phyloP scores from a whole-genome alignment of 2,113 vertebrate genomes.

The Danionella cerebrum region DNA sequence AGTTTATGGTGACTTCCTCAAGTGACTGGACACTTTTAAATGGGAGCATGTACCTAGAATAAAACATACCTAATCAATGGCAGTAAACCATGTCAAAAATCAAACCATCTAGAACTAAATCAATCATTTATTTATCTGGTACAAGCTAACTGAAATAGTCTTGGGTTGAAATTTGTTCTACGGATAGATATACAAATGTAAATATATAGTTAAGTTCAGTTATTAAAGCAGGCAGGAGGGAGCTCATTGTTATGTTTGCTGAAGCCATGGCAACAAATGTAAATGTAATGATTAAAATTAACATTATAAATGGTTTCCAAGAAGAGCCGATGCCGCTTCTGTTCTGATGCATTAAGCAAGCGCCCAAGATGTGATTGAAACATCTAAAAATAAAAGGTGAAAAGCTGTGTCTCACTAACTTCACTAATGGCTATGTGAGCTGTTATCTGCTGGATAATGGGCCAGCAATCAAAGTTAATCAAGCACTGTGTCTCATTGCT shows the following conservation, averaged over 20 bases:
- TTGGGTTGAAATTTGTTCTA: neutral
- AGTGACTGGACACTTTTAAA: neutral
- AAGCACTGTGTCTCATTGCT: slow-evolving; percentile 1
- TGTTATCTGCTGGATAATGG: slow-evolving; percentile 24
- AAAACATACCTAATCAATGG: neutral
- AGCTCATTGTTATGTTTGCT: too few relatives aligned
- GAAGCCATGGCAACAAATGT: too few relatives aligned
- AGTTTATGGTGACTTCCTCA: slow-evolving; percentile 5
- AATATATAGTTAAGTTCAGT: too few relatives aligned
- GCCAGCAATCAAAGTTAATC: slow-evolving; percentile 29
- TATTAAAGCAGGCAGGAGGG: too few relatives aligned
- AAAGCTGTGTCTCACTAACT: slow-evolving; percentile 18
- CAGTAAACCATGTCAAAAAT: neutral
- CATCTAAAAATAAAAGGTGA: slow-evolving; percentile 8
- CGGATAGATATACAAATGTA: too few relatives aligned
- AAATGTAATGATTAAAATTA: too few relatives aligned
- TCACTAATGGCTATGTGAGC: slow-evolving; percentile 24
- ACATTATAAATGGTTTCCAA: neutral
- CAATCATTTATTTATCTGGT: neutral
- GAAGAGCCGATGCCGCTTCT: neutral
- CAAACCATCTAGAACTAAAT: neutral
- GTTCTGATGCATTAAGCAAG: neutral
- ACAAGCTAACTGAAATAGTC: too few relatives aligned
- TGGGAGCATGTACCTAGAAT: neutral
- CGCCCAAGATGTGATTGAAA: neutral